Conservation (phyloP, 2,113 vertebrate species). For the Thryonomys swinderianus region DNA sequence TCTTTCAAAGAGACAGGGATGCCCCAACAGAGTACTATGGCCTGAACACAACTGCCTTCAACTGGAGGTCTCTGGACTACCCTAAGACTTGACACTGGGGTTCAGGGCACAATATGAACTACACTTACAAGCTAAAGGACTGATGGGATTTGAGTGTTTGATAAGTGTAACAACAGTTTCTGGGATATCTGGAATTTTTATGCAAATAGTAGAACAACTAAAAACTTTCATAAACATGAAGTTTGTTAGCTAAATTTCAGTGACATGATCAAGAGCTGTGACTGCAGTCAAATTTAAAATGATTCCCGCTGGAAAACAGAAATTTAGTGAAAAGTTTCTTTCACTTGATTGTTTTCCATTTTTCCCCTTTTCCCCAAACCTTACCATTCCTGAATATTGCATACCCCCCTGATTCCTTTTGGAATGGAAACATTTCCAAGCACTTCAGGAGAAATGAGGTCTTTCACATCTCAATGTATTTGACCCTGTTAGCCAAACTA, state of each 20-base stretch:
- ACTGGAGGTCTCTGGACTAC: not conserved
- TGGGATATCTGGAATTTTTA: not conserved
- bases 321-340: not conserved
- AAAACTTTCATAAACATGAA: not conserved
- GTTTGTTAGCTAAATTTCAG: not conserved
- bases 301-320: not conserved
- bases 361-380: not conserved
- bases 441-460: not conserved
- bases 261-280: not conserved
- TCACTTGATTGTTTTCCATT: not conserved
- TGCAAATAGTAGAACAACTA: not conserved
- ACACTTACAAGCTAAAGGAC: not conserved
- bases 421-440: not conserved
- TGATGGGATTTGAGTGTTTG: not conserved
- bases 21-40: fast-evolving
- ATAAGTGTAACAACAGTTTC: not conserved
- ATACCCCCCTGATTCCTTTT: not conserved
- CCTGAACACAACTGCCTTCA: not conserved
- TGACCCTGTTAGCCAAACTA: not conserved
- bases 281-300: not conserved
- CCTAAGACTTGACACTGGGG: not conserved
- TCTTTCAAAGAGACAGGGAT: not conserved
- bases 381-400: not conserved
- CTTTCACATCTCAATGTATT: too few species aligned
- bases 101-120: not conserved